A percentile compares a stretch with the other conserved stretches of the same genome.
Evolutionary conservation across 2,797 vertebrate genomes (phyloP).

Genomic region (Coendou prehensilis): DNA sequence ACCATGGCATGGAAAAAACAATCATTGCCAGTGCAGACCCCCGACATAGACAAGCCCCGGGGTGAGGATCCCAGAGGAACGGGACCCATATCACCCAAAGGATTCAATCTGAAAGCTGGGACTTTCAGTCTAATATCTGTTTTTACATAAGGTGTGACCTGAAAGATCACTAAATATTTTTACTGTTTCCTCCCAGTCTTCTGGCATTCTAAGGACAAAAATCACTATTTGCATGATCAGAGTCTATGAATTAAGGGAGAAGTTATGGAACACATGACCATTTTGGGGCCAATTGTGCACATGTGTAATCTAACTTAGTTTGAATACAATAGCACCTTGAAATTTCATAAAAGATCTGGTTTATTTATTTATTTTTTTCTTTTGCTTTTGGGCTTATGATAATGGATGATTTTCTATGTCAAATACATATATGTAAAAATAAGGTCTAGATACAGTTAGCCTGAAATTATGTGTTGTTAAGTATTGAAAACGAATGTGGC

Average conservation of each 20-base stretch:
- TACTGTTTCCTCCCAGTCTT: neutral
- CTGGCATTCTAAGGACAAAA: neutral
- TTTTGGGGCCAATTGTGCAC: neutral
- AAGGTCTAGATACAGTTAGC: neutral
- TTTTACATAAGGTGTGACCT: neutral
- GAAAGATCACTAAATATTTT: neutral
- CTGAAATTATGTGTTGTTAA: slow-evolving; percentile 7
- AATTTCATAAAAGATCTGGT: neutral
- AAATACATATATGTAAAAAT: slow-evolving; percentile 11
- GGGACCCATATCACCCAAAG: neutral
- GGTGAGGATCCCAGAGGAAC: neutral
- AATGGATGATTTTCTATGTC: neutral
- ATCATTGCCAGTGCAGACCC: fast-evolving
- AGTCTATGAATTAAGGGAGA: neutral
- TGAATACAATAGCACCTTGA: neutral
- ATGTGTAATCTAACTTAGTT: neutral
- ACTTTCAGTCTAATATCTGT: neutral
- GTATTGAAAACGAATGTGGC: neutral
- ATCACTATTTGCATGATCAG: neutral
- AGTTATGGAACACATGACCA: neutral
- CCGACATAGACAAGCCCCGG: neutral
- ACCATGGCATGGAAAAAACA: neutral
- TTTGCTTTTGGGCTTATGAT: neutral
- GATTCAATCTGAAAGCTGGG: neutral
- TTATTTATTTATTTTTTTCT: neutral